These are phyloP conservation scores for Neodiprion lecontei DNA, from an alignment of 1,140 invertebrate species.

Conservation along the genomic window DNA sequence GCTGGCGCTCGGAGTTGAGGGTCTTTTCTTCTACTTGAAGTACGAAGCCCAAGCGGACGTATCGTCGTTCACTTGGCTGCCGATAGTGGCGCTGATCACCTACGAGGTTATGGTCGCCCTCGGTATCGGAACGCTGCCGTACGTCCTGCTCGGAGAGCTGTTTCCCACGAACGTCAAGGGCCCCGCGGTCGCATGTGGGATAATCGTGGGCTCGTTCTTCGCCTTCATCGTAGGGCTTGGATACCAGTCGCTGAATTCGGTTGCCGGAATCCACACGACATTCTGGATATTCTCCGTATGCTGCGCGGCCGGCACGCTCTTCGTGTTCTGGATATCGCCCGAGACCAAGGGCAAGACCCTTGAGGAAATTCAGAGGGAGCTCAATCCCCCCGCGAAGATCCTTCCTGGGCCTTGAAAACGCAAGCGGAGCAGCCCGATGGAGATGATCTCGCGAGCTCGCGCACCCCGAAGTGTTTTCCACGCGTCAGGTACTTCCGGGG, in stretches of 20 bases:
- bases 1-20: constrained; percentile 62
- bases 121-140: constrained; percentile 68
- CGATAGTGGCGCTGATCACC: constrained; percentile 43
- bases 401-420: constrained; percentile 7
- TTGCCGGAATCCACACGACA: constrained; percentile 67
- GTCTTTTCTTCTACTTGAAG: constrained; percentile 59
- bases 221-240: constrained; percentile 67
- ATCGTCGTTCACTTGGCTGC: constrained; percentile 48
- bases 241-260: constrained; percentile 62
- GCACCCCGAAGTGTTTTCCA: too few species aligned
- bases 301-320: constrained; percentile 63
- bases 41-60: constrained; percentile 43
- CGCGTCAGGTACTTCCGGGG: too few species aligned
- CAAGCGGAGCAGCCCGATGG: not conserved
- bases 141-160: constrained; percentile 67
- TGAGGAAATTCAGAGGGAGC: constrained; percentile 68
- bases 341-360: constrained; percentile 78
- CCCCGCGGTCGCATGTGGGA: constrained; percentile 53
- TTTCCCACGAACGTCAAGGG: constrained; percentile 65
- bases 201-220: constrained; percentile 58
- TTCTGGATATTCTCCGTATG: constrained; percentile 75
- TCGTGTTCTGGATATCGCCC: constrained; percentile 69
- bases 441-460: not conserved
- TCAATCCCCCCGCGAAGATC: constrained; percentile 34
- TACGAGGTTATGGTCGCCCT: constrained; percentile 50